Base-by-base conservation (phyloP, 2,797 vertebrate genomes). In the Gadopsis bispinosus region DNA sequence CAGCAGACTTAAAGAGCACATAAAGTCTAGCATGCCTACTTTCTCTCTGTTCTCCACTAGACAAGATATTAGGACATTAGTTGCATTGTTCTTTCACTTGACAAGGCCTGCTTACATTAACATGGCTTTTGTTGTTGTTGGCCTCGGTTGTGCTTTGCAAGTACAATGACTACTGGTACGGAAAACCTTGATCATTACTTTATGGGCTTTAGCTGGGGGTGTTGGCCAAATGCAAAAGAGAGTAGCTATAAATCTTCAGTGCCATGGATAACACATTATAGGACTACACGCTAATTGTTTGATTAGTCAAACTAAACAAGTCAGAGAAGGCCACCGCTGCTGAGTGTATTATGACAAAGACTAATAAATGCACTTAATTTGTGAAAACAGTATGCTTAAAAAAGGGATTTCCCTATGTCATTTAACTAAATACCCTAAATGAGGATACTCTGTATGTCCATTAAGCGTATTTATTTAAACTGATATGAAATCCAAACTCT, bases 1-100 rank as follows among this genome's bases (percentile, higher is more conserved):
- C 89, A 91, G 83, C 81, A 88, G 84, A 87, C 81, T 89, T 87
- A 74, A 84, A 88, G 80, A 87, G 85, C 80, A 87, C 69, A 88
- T 85, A 80, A 41, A 90, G 75, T 75, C 75, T 78, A 63, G 78
- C 55, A 50, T 68, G 68, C 80, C 77, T 56, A 62, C 66, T 35
- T 60, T 37, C 26, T 56, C 75, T 58, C 71, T 73, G 54, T 75
- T 77, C 73, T 77, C 53, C 53, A 50, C 62, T 4, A 84, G 69
- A 85, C 70, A 31, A 87, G 73, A 73, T 63, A 73, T 86, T 75
- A 83, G 67, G 75, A 87, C 71, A 79, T 87, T 81, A 85, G 72
- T 71, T 47, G 35, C 50, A 65, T 64, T 60, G 75, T 65, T 86
- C 33, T 69, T 58, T 78, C 39, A 62, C 72, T 76, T 55, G 37